These are phyloP conservation scores for Euphonia xanthogaster DNA, from an alignment of 2,797 vertebrate genomes.

Conservation along the genomic window DNA sequence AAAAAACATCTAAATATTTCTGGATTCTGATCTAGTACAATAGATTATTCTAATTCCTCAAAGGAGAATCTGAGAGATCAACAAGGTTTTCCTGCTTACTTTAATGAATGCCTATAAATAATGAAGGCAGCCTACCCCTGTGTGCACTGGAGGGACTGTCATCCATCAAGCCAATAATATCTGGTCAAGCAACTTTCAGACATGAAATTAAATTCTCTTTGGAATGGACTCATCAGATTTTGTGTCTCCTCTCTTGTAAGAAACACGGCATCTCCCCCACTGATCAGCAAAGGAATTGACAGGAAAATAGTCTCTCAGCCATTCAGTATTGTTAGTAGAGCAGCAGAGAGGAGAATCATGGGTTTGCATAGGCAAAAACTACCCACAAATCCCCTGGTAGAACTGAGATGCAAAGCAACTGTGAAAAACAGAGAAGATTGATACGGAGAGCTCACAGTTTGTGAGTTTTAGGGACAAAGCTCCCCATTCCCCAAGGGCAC, in stretches of 20 bases:
- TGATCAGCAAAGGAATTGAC: constrained; percentile 10
- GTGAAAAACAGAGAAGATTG: background rate
- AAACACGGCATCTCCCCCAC: background rate
- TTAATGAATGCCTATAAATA: constrained; percentile 60
- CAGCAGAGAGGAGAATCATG: background rate
- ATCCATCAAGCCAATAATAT: constrained; percentile 50
- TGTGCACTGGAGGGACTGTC: background rate
- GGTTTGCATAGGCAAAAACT: constrained; percentile 24
- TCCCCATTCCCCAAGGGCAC: background rate
- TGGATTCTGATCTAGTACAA: background rate
- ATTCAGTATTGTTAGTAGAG: background rate
- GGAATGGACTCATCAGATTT: constrained; percentile 22
- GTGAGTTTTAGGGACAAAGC: constrained; percentile 5
- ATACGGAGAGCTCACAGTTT: background rate
- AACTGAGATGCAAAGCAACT: background rate
- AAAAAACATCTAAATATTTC: background rate
- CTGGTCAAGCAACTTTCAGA: constrained; percentile 47
- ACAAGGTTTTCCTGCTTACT: constrained; percentile 28
- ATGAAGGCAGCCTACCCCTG: constrained; percentile 16
- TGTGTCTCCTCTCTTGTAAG: background rate
- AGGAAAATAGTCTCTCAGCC: constrained; percentile 24
- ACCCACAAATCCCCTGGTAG: background rate
- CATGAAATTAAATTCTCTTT: constrained; percentile 27
- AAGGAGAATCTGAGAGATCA: constrained; percentile 14
- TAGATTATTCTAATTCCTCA: background rate